Base-by-base conservation (phyloP, 2,113 vertebrate species). In the Panurus biarmicus region DNA sequence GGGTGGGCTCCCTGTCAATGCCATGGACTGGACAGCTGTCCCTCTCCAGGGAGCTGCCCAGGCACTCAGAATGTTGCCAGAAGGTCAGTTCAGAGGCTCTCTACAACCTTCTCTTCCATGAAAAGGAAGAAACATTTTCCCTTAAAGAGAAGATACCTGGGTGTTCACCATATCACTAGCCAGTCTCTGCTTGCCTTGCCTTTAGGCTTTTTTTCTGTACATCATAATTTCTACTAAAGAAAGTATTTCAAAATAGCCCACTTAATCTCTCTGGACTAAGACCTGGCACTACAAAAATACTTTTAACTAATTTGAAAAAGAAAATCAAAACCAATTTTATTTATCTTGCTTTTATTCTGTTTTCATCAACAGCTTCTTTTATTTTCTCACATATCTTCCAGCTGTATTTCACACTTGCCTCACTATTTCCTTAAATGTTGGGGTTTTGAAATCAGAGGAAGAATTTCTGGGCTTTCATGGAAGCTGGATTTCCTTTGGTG, bases 151-250 rank as follows among this genome's bases (percentile, higher is more conserved):
- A 80, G 44, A 45, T 23, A 58, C 8, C 3, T 44, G 23, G 4
- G 5, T 48, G 9, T 67, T 71, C 9, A 11, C 7, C 2, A 0
- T 38, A 15, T 26, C 64, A 21, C 15, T 36, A 44, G 12, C 5
- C 35, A 45, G 14, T 17, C 23, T 71, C 23, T 35, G 14, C 8
- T 9, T 62, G 28, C 19, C 35, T 66, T 73, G 42, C 5, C 51
- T 66, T 62, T 44, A 58, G 20, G 24, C 14, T 22, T n/a, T 20
- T 42, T 62, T 76, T 73, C 51, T 18, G 13, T 54, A 20, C 8
- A 26, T n/a, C 6, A 4, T 24, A 25, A 66, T 31, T 93, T 83
- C 38, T 67, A 29, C 47, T 28, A 47, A 47, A 76, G 24, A 86
- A 82, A 62, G 20, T 33, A 47, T 25, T 88, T 67, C 22, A 80